Percentiles rank a stretch among this genome's conserved stretches.
Conservation (phyloP, 2,113 vertebrate genomes). For the Oreocharis arfaki region DNA sequence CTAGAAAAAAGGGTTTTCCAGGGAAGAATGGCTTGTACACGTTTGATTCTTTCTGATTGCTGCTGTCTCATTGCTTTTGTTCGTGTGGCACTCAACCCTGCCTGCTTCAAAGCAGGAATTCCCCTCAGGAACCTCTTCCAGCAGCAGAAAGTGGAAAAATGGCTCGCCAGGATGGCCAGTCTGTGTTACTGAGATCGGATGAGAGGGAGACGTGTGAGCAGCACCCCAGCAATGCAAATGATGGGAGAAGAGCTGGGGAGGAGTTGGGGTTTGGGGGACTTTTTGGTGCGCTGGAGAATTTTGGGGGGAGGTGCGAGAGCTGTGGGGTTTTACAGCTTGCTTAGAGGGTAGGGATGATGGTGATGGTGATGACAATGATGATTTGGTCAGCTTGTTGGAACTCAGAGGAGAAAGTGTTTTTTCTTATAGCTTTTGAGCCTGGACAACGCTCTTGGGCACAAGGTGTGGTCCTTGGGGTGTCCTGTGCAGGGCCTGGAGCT, state of each 20-base stretch:
- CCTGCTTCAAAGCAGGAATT: not conserved
- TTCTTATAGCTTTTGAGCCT: not conserved
- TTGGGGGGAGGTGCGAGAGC: accelerated
- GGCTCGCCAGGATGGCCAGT: not conserved
- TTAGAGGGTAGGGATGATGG: not conserved
- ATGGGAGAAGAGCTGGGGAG: not conserved
- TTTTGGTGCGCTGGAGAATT: not conserved
- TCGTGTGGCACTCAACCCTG: not conserved
- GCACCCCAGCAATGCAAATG: not conserved
- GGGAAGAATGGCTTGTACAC: not conserved
- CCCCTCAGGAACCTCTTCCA: not conserved
- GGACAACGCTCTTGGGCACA: not conserved
- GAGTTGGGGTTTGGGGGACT: not conserved
- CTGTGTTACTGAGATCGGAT: not conserved
- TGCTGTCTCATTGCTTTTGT: not conserved
- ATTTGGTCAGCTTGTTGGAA: not conserved
- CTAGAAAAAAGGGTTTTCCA: not conserved
- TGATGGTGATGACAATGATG: not conserved
- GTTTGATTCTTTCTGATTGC: not conserved
- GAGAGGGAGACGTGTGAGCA: not conserved
- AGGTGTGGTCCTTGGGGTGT: not conserved
- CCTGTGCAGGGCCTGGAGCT: not conserved
- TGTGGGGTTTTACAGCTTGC: not conserved
- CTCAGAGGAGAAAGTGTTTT: not conserved
- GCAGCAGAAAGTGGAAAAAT: not conserved